phyloP scores from a whole-genome alignment of 2,797 vertebrate species.

The Bovichtus diacanthus region DNA sequence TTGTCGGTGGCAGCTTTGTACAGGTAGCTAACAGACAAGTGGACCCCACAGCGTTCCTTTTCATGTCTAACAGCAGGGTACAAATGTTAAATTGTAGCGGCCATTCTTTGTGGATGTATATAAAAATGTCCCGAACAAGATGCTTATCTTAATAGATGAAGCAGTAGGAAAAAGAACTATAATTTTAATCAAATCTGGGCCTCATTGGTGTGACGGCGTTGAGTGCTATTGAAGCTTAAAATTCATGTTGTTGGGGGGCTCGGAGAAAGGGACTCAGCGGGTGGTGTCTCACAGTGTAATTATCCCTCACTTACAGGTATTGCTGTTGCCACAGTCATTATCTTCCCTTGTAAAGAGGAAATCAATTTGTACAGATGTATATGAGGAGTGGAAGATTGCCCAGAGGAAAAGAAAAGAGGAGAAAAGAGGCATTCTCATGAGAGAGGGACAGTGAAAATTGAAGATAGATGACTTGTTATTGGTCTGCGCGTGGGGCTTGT shows the following conservation, averaged over 20 bases:
- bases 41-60: slow-evolving; percentile 70
- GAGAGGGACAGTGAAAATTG: slow-evolving; percentile 80
- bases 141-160: slow-evolving; percentile 94
- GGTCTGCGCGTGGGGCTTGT: slow-evolving; percentile 67
- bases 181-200: slow-evolving; percentile 98
- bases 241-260: slow-evolving; percentile 91
- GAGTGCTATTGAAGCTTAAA: slow-evolving; percentile 93
- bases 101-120: slow-evolving; percentile 74
- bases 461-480: slow-evolving; percentile 73
- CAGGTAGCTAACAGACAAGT: slow-evolving; percentile 70
- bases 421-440: slow-evolving; percentile 68
- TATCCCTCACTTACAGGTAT: slow-evolving; percentile 96
- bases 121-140: slow-evolving; percentile 88
- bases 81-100: slow-evolving; percentile 79
- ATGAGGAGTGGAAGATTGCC: slow-evolving; percentile 82
- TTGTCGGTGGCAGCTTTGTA: slow-evolving; percentile 44
- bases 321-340: slow-evolving; percentile 90
- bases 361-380: slow-evolving; percentile 88
- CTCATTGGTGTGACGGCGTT: slow-evolving; percentile 87
- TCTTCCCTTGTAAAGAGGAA: slow-evolving; percentile 86
- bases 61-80: slow-evolving; percentile 78
- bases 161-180: slow-evolving; percentile 94
- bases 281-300: slow-evolving; percentile 91
- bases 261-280: slow-evolving; percentile 88
- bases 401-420: slow-evolving; percentile 64